Percentiles rank a stretch among this genome's conserved stretches.
Conservation (phyloP, 2,113 vertebrate species). For the Galeopterus variegatus region DNA sequence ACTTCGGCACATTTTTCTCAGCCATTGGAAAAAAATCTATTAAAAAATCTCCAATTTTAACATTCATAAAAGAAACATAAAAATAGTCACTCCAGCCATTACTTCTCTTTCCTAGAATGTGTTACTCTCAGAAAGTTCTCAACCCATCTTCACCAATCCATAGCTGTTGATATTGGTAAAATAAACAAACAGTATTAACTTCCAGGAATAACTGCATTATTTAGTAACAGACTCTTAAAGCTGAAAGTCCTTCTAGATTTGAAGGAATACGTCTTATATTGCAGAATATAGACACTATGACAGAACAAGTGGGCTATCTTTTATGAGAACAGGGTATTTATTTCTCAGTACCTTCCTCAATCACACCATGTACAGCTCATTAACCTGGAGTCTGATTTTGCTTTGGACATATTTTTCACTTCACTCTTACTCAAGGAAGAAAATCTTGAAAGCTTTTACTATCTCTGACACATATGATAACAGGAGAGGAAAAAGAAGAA, state of each 20-base stretch:
- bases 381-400: not conserved
- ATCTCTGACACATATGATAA: slow-evolving; percentile 10
- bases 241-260: slow-evolving; percentile 12
- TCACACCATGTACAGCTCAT: not conserved
- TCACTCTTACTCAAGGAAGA: not conserved
- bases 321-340: not conserved
- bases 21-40: not conserved
- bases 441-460: not conserved
- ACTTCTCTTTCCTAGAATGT: not conserved
- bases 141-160: not conserved
- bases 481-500: not conserved
- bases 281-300: not conserved
- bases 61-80: slow-evolving; percentile 34
- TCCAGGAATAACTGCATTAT: not conserved
- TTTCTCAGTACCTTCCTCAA: not conserved
- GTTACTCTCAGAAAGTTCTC: not conserved
- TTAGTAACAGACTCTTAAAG: not conserved
- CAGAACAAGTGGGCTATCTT: not conserved
- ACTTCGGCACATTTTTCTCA: not conserved
- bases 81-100: not conserved
- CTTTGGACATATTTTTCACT: not conserved
- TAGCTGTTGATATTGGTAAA: not conserved
- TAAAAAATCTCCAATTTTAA: not conserved
- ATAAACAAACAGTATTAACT: not conserved
- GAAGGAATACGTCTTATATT: not conserved